Percentiles rank a stretch among this genome's conserved stretches.
phyloP scores from a whole-genome alignment of 2,113 vertebrate species.

The Hystrix brachyura region DNA sequence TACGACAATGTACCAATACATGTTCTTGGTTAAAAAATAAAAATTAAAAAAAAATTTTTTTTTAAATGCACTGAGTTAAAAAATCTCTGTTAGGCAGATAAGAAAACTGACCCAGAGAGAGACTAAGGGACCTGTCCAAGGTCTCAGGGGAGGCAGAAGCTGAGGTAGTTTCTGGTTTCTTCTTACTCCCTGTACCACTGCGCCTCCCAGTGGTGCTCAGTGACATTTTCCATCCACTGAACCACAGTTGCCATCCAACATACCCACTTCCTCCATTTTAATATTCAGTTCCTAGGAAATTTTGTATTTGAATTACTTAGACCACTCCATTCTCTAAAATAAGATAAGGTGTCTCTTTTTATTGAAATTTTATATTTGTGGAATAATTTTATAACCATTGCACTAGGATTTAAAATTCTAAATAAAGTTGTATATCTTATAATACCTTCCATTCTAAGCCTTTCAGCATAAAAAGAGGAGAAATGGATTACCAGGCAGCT shows the following conservation, averaged over 20 bases:
- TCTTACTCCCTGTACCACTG: slow-evolving; percentile 63
- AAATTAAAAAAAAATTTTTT: too few species aligned
- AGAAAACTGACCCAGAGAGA: background rate
- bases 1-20: too few species aligned
- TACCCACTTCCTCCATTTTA: background rate
- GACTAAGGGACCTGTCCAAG: slow-evolving; percentile 30
- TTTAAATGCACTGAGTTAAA: background rate
- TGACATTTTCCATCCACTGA: background rate
- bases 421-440: background rate
- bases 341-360: background rate
- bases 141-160: background rate
- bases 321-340: background rate
- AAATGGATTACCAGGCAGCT: background rate
- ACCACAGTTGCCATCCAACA: background rate
- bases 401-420: slow-evolving; percentile 3
- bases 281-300: background rate
- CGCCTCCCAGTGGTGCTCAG: slow-evolving; percentile 64
- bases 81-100: slow-evolving; percentile 18
- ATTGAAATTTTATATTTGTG: background rate
- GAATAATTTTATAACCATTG: background rate
- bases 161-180: background rate
- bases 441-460: background rate
- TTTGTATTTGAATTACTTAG: slow-evolving; percentile 9
- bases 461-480: slow-evolving; percentile 10
- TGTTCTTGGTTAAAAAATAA: too few species aligned